Base-by-base conservation (phyloP, 2,797 vertebrate species). In the Pangasius djambal region DNA sequence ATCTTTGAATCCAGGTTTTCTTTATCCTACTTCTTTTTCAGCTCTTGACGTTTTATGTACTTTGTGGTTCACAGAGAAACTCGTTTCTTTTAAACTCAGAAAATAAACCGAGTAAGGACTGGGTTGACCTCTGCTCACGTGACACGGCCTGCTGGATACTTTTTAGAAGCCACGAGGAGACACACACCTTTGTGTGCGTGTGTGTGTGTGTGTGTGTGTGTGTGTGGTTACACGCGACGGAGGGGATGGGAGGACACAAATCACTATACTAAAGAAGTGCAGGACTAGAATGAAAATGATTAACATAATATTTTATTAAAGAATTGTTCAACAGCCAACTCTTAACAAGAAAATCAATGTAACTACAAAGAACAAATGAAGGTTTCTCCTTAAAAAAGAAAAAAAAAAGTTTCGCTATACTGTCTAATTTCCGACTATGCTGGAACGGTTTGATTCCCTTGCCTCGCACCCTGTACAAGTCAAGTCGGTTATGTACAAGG, bases 301-400 rank as follows among this genome's bases (percentile, higher is more conserved):
- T 97, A 98, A 97, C 97, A 97, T 97, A 98, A 99, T 96, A 96
- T 98, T 99, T 97, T 99, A 99, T 99, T 99, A 96, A 96, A 98
- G 97, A 98, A 98, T 98, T 97, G 97, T 95, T 97, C 93, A 91
- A 97, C 97, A 98, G 97, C 97, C 97, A 98, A 97, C 96, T 97
- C 97, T 98, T 96, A 96, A 96, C 97, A 95, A 95, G 96, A 94
- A 94, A 98, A 96, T 95, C 95, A 98, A 98, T 97, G 93, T 95
- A 97, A 95, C 96, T 97, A 98, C 97, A 95, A 98, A 98, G 96
- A 97, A 97, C 97, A 98, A 98, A 98, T 95, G 93, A 97, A 96
- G 93, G 93, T 95, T 95, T 97, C 94, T 70, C 34, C 28, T 52
- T 34, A 78, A 88, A 85, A 88, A 86, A 69, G 5, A 6, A 59